Evolutionary conservation across 2,797 vertebrate species (phyloP).

Genomic region (Chelmon rostratus): DNA sequence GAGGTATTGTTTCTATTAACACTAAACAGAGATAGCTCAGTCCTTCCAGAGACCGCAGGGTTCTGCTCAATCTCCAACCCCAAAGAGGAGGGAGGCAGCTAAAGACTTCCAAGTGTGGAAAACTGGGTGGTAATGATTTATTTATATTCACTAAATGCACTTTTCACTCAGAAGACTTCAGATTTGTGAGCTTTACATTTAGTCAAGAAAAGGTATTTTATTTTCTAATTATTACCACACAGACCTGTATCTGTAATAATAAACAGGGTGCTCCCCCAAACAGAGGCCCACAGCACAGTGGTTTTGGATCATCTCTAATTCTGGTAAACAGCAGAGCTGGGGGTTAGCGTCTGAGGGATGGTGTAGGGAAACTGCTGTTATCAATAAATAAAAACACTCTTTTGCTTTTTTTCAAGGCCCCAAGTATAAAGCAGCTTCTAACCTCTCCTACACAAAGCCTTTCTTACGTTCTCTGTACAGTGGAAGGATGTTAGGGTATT

Average conservation of each 20-base stretch:
- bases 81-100: constrained; percentile 1
- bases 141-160: constrained; percentile 41
- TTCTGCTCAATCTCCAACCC: constrained; percentile 31
- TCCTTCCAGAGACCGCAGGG: constrained; percentile 12
- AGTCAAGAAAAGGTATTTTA: constrained; percentile 10
- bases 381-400: constrained; percentile 67
- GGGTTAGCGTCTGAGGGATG: constrained; percentile 27
- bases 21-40: constrained; percentile 25
- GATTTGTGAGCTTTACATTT: constrained; percentile 22
- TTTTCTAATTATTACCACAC: constrained; percentile 20
- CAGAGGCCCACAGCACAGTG: constrained; percentile 42
- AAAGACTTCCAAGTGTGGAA: constrained; percentile 46
- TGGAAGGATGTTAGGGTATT: constrained; percentile 40
- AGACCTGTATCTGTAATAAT: constrained; percentile 42
- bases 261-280: constrained; percentile 36
- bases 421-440: constrained; percentile 52
- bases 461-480: constrained; percentile 56
- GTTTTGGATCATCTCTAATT: constrained; percentile 57
- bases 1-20: constrained; percentile 14
- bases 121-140: constrained; percentile 49
- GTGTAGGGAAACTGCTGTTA: constrained; percentile 61
- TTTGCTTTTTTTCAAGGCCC: constrained; percentile 34
- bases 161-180: constrained; percentile 18
- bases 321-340: constrained; percentile 46
- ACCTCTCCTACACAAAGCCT: constrained; percentile 66